phyloP scores from a whole-genome alignment of 2,113 vertebrate genomes.

The Semicossyphus pulcher region DNA sequence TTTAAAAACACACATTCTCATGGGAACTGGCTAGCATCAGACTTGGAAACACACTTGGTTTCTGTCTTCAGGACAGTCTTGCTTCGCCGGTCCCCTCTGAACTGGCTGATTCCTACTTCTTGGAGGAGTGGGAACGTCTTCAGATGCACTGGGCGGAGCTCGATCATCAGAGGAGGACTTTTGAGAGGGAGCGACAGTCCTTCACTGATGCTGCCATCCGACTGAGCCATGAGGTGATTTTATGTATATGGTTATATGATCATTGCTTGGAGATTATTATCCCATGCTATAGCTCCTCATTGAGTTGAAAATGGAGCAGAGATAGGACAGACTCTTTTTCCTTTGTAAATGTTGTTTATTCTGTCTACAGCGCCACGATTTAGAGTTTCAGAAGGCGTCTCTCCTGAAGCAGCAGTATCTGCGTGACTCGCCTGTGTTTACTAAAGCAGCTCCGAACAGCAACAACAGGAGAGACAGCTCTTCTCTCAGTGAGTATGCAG shows the following conservation, averaged over 20 bases:
- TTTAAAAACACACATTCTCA: neutral
- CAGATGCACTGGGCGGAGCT: constrained; percentile 73
- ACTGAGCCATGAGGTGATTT: constrained; percentile 84
- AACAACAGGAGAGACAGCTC: constrained; percentile 52
- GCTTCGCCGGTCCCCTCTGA: constrained; percentile 49
- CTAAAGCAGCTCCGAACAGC: neutral
- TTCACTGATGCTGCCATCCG: constrained; percentile 87
- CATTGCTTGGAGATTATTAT: neutral
- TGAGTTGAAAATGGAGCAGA: no score
- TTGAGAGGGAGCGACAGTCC: constrained; percentile 82
- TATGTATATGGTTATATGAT: no score
- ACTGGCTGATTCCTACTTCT: constrained; percentile 78
- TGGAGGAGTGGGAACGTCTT: constrained; percentile 86
- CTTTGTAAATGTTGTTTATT: neutral
- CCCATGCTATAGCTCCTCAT: neutral
- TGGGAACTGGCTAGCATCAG: neutral
- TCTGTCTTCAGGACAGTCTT: constrained; percentile 70
- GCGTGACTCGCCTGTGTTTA: constrained; percentile 58
- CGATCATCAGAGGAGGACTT: constrained; percentile 76
- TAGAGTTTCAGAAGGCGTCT: constrained; percentile 80
- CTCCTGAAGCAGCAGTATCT: constrained; percentile 82
- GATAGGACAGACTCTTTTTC: no score
- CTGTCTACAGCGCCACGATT: constrained; percentile 75
- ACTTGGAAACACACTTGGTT: neutral
- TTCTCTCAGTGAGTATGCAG: constrained; percentile 56